Evolutionary conservation across 2,113 vertebrate species (phyloP), one percentile per base, ranked within the genome.

Genomic region (Smithornis capensis): DNA sequence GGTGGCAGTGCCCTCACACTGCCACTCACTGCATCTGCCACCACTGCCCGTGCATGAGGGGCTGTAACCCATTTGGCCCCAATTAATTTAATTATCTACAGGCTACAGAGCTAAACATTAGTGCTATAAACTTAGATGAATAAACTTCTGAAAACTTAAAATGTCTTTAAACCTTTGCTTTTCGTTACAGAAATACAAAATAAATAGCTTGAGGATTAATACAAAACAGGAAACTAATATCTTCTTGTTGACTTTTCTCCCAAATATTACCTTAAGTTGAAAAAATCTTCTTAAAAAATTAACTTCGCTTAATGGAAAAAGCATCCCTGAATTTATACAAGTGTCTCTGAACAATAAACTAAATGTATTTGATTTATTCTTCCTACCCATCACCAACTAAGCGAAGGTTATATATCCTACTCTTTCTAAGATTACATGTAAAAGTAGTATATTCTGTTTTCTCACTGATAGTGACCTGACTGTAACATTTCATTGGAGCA

Each of bases 191-290:
- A 86, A 93, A 75, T 97, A 96, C 35, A 96, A 97, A 96, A 96
- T 96, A 97, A 96, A 96, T 95, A 95, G 86, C 53, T 92, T 45
- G 57, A 64, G 33, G 87, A 64, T 91, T 64, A 87, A 83, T 95
- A 95, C 22, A 95, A 95, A 96, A 57, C 71, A 68, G 47, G 42
- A 95, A 83, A 65, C 11, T 15, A 73, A 9, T 74, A n/a, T 79
- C 22, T 68, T 74, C 52, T 78, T 77, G 47, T 86, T 56, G 63
- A 37, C 59, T 77, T 75, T 83, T 64, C 33, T 91, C 87, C 60
- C 92, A 59, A 59, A 31, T 57, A 83, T 60, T 49, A 19, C 7
- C 12, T 65, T 88, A 91, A 80, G 38, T 81, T 90, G 64, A 76
- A 83, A 83, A 80, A 85, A 9, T 37, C 45, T 27, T 49, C 68